These are phyloP conservation scores for Apeltes quadracus DNA, from an alignment of 2,113 vertebrate species.

Conservation along the genomic window DNA sequence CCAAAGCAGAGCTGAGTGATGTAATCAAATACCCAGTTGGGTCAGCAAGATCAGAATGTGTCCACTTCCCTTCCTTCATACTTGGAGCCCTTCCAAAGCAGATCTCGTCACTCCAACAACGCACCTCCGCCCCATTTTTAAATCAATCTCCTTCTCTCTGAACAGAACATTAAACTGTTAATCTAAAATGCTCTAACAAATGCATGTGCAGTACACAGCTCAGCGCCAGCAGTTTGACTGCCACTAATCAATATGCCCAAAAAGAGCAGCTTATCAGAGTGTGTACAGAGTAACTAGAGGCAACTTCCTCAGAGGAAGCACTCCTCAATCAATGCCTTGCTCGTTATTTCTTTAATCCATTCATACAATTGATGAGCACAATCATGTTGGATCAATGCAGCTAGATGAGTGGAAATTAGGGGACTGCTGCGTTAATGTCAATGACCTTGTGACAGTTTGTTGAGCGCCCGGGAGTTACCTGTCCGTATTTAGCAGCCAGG, in stretches of 20 bases:
- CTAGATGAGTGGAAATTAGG: slow-evolving; percentile 7
- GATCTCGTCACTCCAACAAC: slow-evolving; percentile 18
- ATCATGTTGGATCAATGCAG: slow-evolving; percentile 25
- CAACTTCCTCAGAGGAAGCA: slow-evolving; percentile 12
- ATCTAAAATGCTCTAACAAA: slow-evolving; percentile 55
- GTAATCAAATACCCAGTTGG: slow-evolving; percentile 71
- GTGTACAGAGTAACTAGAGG: slow-evolving; percentile 30
- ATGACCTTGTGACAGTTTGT: slow-evolving; percentile 17
- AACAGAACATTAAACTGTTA: slow-evolving; percentile 48
- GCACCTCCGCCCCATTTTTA: slow-evolving; percentile 34
- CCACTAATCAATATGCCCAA: slow-evolving; percentile 52
- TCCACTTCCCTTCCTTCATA: slow-evolving; percentile 43
- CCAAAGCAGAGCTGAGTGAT: slow-evolving; percentile 54
- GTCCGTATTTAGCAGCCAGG: slow-evolving; percentile 93
- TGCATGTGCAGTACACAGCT: slow-evolving; percentile 18
- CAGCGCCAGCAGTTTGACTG: slow-evolving; percentile 23
- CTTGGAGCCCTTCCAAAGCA: slow-evolving; percentile 40
- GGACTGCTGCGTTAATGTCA: not conserved
- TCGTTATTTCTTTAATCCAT: slow-evolving; percentile 51
- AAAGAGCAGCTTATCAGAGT: slow-evolving; percentile 53
- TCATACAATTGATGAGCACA: slow-evolving; percentile 33
- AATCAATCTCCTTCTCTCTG: slow-evolving; percentile 64
- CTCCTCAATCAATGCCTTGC: slow-evolving; percentile 37
- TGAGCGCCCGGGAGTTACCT: slow-evolving; percentile 79
- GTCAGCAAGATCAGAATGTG: slow-evolving; percentile 65